Conservation (phyloP, 1,140 invertebrate genomes). For the Formica selysi region DNA sequence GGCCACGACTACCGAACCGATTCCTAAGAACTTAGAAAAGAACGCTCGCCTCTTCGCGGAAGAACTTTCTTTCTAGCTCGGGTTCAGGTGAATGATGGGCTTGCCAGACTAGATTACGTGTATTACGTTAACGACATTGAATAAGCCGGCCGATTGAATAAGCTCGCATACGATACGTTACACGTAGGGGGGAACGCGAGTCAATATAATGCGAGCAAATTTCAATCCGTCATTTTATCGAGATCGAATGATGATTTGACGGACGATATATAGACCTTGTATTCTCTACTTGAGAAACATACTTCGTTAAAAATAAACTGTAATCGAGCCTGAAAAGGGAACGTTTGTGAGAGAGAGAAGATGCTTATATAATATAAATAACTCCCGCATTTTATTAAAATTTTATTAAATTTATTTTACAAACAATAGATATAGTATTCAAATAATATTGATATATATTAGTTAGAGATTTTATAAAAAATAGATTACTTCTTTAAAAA, state of each 20-base stretch:
- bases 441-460: constrained; percentile 3
- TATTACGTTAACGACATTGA: constrained; percentile 26
- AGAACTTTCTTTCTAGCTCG: background rate
- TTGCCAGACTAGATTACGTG: background rate
- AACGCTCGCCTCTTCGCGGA: background rate
- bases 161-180: constrained; percentile 1
- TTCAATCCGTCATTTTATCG: background rate
- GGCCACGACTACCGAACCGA: constrained; percentile 41
- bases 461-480: background rate
- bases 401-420: background rate
- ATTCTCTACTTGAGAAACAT: background rate
- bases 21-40: background rate
- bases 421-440: background rate
- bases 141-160: constrained; percentile 48
- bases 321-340: background rate
- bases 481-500: background rate
- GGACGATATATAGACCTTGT: background rate
- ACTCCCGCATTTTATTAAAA: background rate
- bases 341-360: too few relatives aligned
- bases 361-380: background rate
- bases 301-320: background rate
- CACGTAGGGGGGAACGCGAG: background rate
- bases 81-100: background rate
- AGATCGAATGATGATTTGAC: constrained; percentile 15
- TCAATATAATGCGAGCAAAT: background rate